Percentiles rank a stretch among this genome's conserved stretches.
These are phyloP conservation scores for Arrhamphus sclerolepis DNA, from an alignment of 2,797 vertebrate genomes.

Conservation along the genomic window DNA sequence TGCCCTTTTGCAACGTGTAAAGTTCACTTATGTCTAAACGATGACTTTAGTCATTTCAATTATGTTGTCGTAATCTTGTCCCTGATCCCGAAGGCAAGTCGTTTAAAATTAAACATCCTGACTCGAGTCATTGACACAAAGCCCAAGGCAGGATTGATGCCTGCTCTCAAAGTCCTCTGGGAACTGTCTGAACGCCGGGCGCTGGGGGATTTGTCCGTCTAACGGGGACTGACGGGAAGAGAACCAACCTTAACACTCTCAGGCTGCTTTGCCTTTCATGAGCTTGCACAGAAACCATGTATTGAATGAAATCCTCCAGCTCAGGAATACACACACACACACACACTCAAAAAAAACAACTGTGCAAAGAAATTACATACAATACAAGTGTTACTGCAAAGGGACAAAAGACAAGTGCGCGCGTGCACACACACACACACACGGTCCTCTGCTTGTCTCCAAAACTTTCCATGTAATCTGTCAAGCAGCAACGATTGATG, in stretches of 20 bases:
- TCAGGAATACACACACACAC: not conserved
- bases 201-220: constrained; percentile 60
- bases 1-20: constrained; percentile 2
- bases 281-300: constrained; percentile 51
- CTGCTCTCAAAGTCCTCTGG: constrained; percentile 22
- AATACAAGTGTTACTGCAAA: no score
- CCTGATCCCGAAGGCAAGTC: not conserved
- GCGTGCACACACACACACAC: no score
- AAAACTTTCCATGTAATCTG: constrained; percentile 47
- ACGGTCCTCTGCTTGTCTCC: constrained; percentile 24
- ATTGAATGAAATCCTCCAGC: constrained; percentile 47
- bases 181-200: constrained; percentile 30
- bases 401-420: no score
- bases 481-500: constrained; percentile 45
- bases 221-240: constrained; percentile 56
- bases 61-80: no score
- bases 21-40: constrained; percentile 10
- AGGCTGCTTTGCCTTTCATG: constrained; percentile 68
- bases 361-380: no score
- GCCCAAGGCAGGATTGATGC: constrained; percentile 35
- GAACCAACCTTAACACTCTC: constrained; percentile 63
- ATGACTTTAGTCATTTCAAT: constrained; percentile 15
- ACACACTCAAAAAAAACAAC: not conserved
- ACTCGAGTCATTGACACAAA: constrained; percentile 22
- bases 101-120: constrained; percentile 21